A percentile compares a stretch with the other conserved stretches of the same genome.
Evolutionary conservation across 1,140 invertebrate species (phyloP).

Genomic region (Caenorhabditis tropicalis): DNA sequence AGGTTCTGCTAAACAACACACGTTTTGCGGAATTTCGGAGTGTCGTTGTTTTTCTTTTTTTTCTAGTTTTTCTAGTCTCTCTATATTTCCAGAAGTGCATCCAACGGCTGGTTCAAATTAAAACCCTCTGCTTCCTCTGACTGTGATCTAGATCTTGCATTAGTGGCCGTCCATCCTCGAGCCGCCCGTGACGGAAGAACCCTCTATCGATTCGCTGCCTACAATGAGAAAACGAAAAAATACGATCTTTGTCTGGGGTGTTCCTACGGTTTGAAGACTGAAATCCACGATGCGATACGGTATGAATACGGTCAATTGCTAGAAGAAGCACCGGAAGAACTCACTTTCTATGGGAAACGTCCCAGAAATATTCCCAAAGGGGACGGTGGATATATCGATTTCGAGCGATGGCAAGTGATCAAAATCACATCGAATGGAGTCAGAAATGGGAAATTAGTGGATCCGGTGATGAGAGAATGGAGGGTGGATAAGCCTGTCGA

Average conservation of each 20-base stretch:
- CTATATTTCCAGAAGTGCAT: not conserved
- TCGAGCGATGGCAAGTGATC: slow-evolving; percentile 33
- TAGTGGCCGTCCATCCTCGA: not conserved
- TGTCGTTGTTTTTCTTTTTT: too few relatives aligned
- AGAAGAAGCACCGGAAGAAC: slow-evolving; percentile 5
- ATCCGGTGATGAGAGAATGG: slow-evolving; percentile 42
- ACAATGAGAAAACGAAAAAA: not conserved
- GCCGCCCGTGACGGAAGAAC: not conserved
- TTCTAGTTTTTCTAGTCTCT: too few relatives aligned
- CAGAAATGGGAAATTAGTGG: slow-evolving; percentile 36
- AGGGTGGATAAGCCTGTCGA: not conserved
- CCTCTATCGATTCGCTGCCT: not conserved
- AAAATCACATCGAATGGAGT: slow-evolving; percentile 44
- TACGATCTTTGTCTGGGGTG: not conserved
- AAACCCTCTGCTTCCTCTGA: not conserved
- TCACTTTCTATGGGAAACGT: not conserved
- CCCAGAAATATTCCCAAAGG: not conserved
- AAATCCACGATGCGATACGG: not conserved
- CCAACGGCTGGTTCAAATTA: not conserved
- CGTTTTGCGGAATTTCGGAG: too few relatives aligned
- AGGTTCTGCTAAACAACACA: too few relatives aligned
- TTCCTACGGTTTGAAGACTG: not conserved
- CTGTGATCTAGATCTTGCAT: not conserved
- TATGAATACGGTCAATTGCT: not conserved
- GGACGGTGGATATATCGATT: slow-evolving; percentile 11